Conservation (phyloP, 1,140 invertebrate genomes). For the Penaeus vannamei region DNA sequence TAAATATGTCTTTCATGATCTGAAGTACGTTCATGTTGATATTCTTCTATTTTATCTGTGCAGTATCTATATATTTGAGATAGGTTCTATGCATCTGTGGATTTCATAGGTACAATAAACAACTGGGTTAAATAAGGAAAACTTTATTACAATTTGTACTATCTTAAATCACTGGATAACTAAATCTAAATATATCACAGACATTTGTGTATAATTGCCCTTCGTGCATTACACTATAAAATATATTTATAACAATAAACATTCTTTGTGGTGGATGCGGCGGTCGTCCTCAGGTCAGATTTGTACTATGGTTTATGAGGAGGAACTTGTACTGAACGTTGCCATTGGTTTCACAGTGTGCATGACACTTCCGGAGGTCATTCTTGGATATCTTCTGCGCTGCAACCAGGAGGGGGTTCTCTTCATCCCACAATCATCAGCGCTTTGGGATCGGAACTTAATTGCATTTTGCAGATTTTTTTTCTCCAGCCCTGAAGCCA, state of each 20-base stretch:
- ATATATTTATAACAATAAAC: background rate
- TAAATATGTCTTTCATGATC: no score
- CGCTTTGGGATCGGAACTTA: background rate
- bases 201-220: slow-evolving; percentile 29
- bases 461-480: background rate
- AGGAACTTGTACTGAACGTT: slow-evolving; percentile 26
- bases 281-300: slow-evolving; percentile 2
- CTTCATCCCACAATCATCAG: no score
- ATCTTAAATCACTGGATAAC: slow-evolving; percentile 55
- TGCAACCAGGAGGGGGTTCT: no score
- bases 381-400: no score
- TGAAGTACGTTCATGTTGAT: no score
- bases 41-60: no score
- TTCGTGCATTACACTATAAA: slow-evolving; percentile 7
- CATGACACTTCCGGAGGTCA: no score
- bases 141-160: slow-evolving; percentile 58
- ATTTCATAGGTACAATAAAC: background rate
- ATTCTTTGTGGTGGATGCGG: background rate
- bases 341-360: background rate
- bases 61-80: no score
- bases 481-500: background rate
- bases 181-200: slow-evolving; percentile 57
- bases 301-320: slow-evolving; percentile 47
- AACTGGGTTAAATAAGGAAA: slow-evolving; percentile 14
- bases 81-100: no score